These are phyloP conservation scores for Xiphorhynchus erythropygius DNA, from an alignment of 2,797 vertebrate species.

Conservation along the genomic window DNA sequence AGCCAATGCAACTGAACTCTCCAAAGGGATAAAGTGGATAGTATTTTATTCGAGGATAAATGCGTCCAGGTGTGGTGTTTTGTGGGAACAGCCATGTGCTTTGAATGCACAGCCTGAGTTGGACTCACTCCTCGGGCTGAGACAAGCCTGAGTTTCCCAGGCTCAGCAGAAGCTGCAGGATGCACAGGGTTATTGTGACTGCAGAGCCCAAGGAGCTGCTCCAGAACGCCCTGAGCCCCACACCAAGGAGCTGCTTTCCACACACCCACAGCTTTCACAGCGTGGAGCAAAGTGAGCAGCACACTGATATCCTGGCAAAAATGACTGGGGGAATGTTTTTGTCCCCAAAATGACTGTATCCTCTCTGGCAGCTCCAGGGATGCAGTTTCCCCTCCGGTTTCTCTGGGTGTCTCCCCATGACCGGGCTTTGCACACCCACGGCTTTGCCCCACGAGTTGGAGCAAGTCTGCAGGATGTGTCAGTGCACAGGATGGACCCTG, in stretches of 20 bases:
- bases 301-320: background rate
- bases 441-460: conserved; percentile 1
- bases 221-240: background rate
- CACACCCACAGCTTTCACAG: background rate
- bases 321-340: background rate
- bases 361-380: background rate
- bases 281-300: background rate
- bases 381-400: background rate
- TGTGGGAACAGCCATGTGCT: background rate
- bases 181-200: background rate
- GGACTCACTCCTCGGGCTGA: background rate
- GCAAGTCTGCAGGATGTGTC: conserved; percentile 43
- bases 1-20: background rate
- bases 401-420: background rate
- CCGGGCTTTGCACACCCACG: background rate
- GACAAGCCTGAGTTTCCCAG: background rate
- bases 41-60: background rate
- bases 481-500: conserved; percentile 37
- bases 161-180: background rate
- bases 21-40: background rate
- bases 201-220: background rate
- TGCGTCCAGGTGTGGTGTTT: background rate
- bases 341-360: background rate
- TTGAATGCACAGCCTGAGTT: background rate
- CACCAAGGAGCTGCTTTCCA: background rate